Base-by-base conservation (phyloP, 1,140 invertebrate genomes). In the Bacillus rossius region DNA sequence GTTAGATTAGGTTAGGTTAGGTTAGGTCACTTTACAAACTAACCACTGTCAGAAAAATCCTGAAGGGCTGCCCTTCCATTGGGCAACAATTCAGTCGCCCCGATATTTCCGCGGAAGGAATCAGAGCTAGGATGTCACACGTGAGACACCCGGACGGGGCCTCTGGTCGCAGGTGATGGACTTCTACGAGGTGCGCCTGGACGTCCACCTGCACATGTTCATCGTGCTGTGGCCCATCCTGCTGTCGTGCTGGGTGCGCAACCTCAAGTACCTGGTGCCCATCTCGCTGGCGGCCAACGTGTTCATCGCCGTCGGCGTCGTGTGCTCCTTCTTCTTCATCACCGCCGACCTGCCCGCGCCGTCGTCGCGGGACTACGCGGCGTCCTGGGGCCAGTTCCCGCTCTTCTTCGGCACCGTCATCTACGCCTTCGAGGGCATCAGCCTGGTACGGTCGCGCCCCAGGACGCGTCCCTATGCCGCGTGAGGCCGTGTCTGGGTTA, bases 341-440 rank as follows among this genome's bases (percentile, higher is more conserved):
- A 42, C n/a, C 2, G 23, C 37, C 17, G 57, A 59, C 16, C 25
- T 59, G 7, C 51, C 57, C 0, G 2, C 23, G 1, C 14, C 17
- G 16, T 45, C 22, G 1, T 20, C n/a, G 0, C 62, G 54, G 10
- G 57, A 65, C 23, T 81, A 80, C 61, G 72, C 85, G 19, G 83
- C 79, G 0, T 71, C 75, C 13, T 82, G 79, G 72, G 70, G 76
- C 45, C 72, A 78, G 23, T 62, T 89, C 57, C 86, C 88, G 0
- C 72, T 90, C 1, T 91, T 83, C 69, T 89, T 90, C 64, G 86
- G 86, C 43, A 90, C 87, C 5, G 84, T 86, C 29, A 82, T 91
- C 53, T 91, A 87, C 65, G 85, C 88, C 26, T 91, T 90, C 64
- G 88, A 90, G 71, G 88, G 88, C 56, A 89, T 90, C 55, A 87